Conservation (phyloP, 2,797 vertebrate genomes). For the Acridotheres tristis region DNA sequence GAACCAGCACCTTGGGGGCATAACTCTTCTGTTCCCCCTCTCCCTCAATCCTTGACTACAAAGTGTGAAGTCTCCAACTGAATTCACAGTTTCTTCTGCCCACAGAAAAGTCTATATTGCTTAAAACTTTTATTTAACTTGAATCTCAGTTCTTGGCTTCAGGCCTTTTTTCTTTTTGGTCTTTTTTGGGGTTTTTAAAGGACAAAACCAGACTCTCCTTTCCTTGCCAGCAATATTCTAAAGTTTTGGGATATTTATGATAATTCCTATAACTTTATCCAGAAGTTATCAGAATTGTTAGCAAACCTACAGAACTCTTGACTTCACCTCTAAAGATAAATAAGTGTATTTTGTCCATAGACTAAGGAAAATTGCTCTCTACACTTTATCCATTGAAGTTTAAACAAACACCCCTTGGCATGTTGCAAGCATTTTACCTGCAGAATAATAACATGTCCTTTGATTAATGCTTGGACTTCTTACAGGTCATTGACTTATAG, state of each 20-base stretch:
- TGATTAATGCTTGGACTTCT: background rate
- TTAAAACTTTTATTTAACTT: background rate
- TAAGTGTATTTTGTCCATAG: background rate
- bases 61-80: background rate
- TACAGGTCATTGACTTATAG: slow-evolving; percentile 9
- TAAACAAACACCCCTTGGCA: background rate
- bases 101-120: background rate
- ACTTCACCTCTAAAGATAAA: background rate
- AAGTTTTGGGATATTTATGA: background rate
- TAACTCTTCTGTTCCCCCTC: background rate
- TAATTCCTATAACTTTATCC: background rate
- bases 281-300: background rate
- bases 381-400: background rate
- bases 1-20: background rate
- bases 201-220: background rate
- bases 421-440: background rate
- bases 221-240: background rate
- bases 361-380: background rate
- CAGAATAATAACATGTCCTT: slow-evolving; percentile 3
- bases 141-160: background rate
- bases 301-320: background rate
- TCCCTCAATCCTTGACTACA: background rate
- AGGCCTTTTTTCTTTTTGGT: background rate
- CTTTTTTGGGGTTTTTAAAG: background rate
- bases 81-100: background rate